Percentiles rank a stretch among this genome's conserved stretches.
Conservation (phyloP, 2,113 vertebrate genomes). For the Mesitornis unicolor region DNA sequence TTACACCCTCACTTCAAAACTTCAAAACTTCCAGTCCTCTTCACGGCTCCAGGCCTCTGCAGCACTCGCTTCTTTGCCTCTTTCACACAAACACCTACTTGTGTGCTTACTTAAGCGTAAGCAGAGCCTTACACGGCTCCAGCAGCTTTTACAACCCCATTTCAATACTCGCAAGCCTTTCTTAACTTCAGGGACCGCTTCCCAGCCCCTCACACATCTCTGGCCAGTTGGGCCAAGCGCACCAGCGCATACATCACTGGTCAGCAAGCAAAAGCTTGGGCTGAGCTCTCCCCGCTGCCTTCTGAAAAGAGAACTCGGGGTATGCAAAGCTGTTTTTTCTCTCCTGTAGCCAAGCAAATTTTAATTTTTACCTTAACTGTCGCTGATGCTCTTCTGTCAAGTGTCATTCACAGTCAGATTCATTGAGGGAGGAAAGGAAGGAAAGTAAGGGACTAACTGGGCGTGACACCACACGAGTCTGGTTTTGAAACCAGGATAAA, state of each 20-base stretch:
- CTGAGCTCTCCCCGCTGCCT: not conserved
- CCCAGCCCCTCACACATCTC: not conserved
- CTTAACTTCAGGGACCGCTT: not conserved
- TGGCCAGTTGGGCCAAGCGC: not conserved
- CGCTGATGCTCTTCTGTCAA: not conserved
- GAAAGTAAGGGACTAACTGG: not conserved
- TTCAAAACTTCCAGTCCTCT: not conserved
- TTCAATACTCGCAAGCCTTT: not conserved
- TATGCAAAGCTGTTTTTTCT: not conserved
- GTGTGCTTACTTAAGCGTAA: accelerated
- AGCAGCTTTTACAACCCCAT: not conserved
- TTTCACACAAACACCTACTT: not conserved
- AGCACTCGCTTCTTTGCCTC: not conserved
- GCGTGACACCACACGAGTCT: not conserved
- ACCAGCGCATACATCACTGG: not conserved
- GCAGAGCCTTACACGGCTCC: not conserved
- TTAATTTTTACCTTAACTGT: not conserved
- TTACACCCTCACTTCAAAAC: not conserved
- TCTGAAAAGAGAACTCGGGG: not conserved
- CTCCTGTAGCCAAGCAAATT: not conserved
- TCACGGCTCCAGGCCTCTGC: not conserved
- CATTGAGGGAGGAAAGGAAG: not conserved
- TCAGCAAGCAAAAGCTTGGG: not conserved
- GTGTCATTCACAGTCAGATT: not conserved
- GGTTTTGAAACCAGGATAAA: not conserved